Conservation (phyloP, 2,113 vertebrate genomes). For the Hippocampus mohnikei region DNA sequence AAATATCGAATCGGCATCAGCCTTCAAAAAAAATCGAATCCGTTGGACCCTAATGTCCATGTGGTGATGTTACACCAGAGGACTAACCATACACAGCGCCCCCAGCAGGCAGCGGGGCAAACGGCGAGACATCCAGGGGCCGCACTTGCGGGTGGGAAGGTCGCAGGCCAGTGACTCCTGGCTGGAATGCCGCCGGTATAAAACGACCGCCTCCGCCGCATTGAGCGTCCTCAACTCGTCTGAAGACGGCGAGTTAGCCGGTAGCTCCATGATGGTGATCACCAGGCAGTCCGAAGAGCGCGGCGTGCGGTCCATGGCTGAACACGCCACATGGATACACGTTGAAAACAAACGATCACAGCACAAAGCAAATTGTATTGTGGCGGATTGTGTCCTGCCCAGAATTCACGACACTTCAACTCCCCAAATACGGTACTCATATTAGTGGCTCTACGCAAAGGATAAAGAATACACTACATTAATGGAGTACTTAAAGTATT, state of each 20-base stretch:
- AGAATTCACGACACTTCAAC: too few species aligned
- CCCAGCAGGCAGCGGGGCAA: slow-evolving; percentile 80
- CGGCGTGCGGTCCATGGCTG: slow-evolving; percentile 22
- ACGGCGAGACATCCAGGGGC: slow-evolving; percentile 67
- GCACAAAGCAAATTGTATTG: too few species aligned
- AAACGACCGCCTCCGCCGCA: slow-evolving; percentile 67
- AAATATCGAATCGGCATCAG: too few species aligned
- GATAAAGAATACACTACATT: too few species aligned
- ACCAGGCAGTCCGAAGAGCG: slow-evolving; percentile 81
- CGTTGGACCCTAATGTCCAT: too few species aligned
- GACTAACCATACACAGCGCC: slow-evolving; percentile 76
- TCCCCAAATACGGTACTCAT: too few species aligned
- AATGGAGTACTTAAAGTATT: too few species aligned
- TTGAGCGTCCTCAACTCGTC: slow-evolving; percentile 77
- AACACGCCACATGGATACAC: not conserved
- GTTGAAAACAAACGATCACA: too few species aligned
- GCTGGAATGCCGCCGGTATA: slow-evolving; percentile 73
- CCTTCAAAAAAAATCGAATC: too few species aligned
- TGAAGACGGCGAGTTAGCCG: slow-evolving; percentile 66
- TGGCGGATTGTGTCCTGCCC: too few species aligned
- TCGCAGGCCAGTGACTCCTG: slow-evolving; percentile 72
- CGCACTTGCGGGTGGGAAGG: slow-evolving; percentile 71
- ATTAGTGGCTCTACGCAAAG: too few species aligned
- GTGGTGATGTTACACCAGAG: not conserved
- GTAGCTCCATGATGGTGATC: slow-evolving; percentile 85